Conservation (phyloP, 2,797 vertebrate genomes). For the Mormyrops attenuatus region DNA sequence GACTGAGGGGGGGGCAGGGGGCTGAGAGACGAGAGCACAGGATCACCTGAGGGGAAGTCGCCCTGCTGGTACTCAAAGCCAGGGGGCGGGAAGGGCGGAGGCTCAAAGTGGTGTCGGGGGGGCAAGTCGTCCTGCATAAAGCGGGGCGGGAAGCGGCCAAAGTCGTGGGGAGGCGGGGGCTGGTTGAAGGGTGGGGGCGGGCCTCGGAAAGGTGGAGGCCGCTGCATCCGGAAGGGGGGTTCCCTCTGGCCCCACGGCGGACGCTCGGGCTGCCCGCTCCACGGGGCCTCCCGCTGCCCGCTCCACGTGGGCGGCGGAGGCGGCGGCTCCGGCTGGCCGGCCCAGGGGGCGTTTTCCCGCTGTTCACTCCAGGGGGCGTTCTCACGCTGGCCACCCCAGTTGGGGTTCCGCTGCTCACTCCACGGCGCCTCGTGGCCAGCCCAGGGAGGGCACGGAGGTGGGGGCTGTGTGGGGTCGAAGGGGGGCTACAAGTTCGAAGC, state of each 20-base stretch:
- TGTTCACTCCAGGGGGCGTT: conserved; percentile 74
- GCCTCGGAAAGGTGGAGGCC: conserved; percentile 90
- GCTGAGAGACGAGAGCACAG: neutral
- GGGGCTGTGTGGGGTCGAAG: conserved; percentile 75
- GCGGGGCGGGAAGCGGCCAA: conserved; percentile 89
- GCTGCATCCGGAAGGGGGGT: conserved; percentile 90
- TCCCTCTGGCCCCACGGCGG: conserved; percentile 94
- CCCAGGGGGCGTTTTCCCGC: conserved; percentile 79
- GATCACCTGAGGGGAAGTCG: conserved; percentile 82
- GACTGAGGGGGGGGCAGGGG: neutral
- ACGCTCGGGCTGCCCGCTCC: conserved; percentile 89
- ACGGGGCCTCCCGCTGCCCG: conserved; percentile 85
- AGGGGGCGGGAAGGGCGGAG: conserved; percentile 84
- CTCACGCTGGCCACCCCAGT: conserved; percentile 79
- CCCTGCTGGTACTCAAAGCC: conserved; percentile 91
- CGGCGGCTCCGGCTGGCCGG: conserved; percentile 77
- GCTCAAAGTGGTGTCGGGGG: conserved; percentile 87
- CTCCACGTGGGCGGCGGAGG: conserved; percentile 75
- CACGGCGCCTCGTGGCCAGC: conserved; percentile 94
- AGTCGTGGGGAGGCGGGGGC: conserved; percentile 83
- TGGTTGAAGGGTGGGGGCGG: conserved; percentile 94
- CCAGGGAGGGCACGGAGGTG: conserved; percentile 93
- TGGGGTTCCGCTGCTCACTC: conserved; percentile 86
- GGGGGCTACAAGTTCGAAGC: conserved; percentile 50
- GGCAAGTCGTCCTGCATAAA: conserved; percentile 98